phyloP scores from a whole-genome alignment of 2,797 vertebrate genomes.

The Hippopotamyrus pictus region DNA sequence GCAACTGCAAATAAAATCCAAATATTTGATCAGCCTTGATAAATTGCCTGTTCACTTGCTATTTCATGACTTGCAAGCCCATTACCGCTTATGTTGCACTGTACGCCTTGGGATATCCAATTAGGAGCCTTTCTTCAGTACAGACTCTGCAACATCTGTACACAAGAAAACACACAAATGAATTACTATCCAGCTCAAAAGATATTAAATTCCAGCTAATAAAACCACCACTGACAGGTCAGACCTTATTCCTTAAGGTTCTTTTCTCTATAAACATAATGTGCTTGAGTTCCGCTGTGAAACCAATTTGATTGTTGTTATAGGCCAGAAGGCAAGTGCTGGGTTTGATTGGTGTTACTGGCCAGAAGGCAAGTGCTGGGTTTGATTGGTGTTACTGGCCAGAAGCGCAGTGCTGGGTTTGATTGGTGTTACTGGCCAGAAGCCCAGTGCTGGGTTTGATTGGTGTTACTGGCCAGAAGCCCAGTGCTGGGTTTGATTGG shows the following conservation, averaged over 20 bases:
- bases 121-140: not conserved
- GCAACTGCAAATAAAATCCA: not conserved
- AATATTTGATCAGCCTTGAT: not conserved
- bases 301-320: not conserved
- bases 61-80: not conserved
- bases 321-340: too few relatives aligned
- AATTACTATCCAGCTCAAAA: not conserved
- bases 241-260: not conserved
- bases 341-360: too few relatives aligned
- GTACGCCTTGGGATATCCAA: not conserved
- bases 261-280: not conserved
- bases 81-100: not conserved
- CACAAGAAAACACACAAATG: not conserved
- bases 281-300: not conserved
- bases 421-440: too few relatives aligned
- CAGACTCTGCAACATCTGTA: not conserved
- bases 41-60: not conserved
- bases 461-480: rapidly evolving
- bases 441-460: too few relatives aligned
- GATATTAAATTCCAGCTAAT: not conserved
- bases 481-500: too few relatives aligned
- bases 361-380: too few relatives aligned
- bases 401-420: too few relatives aligned
- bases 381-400: too few relatives aligned
- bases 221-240: not conserved